Evolutionary conservation across 2,113 vertebrate genomes (phyloP), one percentile per base, ranked within the genome.

Genomic region (Nothoprocta perdicaria): DNA sequence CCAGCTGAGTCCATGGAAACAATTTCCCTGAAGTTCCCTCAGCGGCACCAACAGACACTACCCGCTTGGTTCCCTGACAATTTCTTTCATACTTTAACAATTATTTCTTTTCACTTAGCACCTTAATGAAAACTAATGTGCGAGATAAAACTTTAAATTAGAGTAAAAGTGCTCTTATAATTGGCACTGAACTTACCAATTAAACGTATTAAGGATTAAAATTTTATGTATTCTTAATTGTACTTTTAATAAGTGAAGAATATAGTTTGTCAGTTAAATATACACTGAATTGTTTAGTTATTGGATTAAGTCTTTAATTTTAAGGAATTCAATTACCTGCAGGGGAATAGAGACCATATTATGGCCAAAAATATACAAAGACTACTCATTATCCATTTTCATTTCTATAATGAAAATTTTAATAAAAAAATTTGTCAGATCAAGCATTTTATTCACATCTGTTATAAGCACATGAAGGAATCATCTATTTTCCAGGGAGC

Each of bases 191-290:
- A 96, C 60, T 87, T 80, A 85, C 87, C 94, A 97, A 95, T 96
- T 97, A 93, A 95, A 93, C 68, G 55, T 73, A 96, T 75, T 90
- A 94, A 93, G 43, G 93, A 96, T 96, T 95, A 96, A 97, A 95
- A 48, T 93, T 93, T 90, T 96, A 96, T 95, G 57, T 81, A 69
- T 97, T 97, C 96, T 97, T 97, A 97, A 97, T 97, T 96, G 83
- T 74, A 89, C 77, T 45, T 91, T 95, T 96, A 95, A 65, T 94
- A 96, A 95, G 73, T 92, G 91, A 96, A 92, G 86, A 95, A 84
- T 93, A 89, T 61, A 93, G 33, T 68, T 93, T 97, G 83, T 95
- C 96, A 87, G 67, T 95, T 95, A 96, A 96, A 91, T 91, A 96
- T 76, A 85, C 57, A 94, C 92, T 92, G 41, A 93, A 95, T 96